A percentile compares a stretch with the other conserved stretches of the same genome.
Conservation (phyloP, 2,797 vertebrate species). For the Zalophus californianus region DNA sequence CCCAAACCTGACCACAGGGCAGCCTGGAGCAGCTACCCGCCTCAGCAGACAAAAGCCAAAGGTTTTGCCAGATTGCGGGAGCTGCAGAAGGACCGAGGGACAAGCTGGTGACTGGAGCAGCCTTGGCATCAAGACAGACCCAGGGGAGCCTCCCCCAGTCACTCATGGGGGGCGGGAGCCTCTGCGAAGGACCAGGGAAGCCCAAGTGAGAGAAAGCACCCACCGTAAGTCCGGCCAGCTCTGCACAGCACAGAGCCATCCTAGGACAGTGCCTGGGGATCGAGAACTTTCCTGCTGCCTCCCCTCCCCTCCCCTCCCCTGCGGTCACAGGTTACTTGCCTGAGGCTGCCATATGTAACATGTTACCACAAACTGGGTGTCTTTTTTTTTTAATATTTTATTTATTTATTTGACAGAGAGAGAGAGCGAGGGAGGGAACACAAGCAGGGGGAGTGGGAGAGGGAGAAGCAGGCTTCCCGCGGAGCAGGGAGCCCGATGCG, state of each 20-base stretch:
- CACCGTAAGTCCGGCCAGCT: neutral
- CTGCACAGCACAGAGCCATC: neutral
- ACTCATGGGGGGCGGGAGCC: rapidly evolving
- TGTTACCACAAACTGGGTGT: rapidly evolving
- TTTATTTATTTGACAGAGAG: no score
- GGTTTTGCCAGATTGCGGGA: rapidly evolving
- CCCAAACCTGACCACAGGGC: neutral
- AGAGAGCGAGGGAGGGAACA: no score
- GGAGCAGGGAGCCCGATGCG: no score
- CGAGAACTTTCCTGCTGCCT: no score
- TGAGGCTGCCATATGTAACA: neutral
- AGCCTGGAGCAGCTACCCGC: rapidly evolving
- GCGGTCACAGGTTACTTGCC: neutral
- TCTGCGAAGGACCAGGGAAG: neutral
- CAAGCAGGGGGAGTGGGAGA: no score
- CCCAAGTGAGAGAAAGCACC: neutral
- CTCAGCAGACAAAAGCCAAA: neutral
- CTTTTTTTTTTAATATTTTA: no score
- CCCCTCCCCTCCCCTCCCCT: neutral
- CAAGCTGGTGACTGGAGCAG: neutral
- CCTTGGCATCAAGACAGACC: neutral
- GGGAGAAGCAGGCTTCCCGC: no score
- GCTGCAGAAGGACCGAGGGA: neutral
- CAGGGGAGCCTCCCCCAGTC: neutral
- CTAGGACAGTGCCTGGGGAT: rapidly evolving